These are phyloP conservation scores for Coracias cyanogaster DNA, from an alignment of 2,797 vertebrate genomes.

Conservation along the genomic window DNA sequence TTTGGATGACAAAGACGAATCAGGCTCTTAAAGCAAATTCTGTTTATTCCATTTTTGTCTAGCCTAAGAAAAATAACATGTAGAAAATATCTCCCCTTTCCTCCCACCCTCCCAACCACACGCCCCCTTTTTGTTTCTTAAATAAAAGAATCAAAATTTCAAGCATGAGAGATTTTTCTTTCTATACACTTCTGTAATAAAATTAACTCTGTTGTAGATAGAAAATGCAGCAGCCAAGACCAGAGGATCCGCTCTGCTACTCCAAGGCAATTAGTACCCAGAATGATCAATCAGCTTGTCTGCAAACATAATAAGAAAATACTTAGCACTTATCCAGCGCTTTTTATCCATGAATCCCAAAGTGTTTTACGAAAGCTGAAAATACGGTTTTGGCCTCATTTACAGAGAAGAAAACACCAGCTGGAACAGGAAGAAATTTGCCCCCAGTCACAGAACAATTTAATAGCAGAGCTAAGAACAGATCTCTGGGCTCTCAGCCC, in stretches of 20 bases:
- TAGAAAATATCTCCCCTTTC: conserved; percentile 48
- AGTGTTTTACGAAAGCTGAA: conserved; percentile 42
- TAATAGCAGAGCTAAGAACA: conserved; percentile 14
- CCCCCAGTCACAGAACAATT: conserved; percentile 16
- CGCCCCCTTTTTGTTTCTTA: neutral
- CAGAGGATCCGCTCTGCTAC: conserved; percentile 32
- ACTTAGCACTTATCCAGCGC: conserved; percentile 51
- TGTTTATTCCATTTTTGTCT: conserved; percentile 60
- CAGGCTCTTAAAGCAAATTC: conserved; percentile 44
- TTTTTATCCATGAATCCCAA: conserved; percentile 40
- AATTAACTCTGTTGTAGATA: conserved; percentile 56
- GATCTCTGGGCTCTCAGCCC: neutral
- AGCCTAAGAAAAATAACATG: conserved; percentile 55
- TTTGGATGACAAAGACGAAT: neutral
- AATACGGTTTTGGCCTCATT: conserved; percentile 13
- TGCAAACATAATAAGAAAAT: conserved; percentile 66
- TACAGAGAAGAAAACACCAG: conserved; percentile 18
- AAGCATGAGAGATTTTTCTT: conserved; percentile 42
- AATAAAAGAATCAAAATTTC: conserved; percentile 49
- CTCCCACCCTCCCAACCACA: neutral
- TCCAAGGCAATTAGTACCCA: conserved; percentile 54
- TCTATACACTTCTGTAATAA: conserved; percentile 53
- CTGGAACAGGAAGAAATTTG: conserved; percentile 15
- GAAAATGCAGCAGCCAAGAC: conserved; percentile 55
- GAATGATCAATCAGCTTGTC: conserved; percentile 42